These are phyloP conservation scores for Pangasianodon gigas DNA, from an alignment of 2,113 vertebrate species.

Conservation along the genomic window DNA sequence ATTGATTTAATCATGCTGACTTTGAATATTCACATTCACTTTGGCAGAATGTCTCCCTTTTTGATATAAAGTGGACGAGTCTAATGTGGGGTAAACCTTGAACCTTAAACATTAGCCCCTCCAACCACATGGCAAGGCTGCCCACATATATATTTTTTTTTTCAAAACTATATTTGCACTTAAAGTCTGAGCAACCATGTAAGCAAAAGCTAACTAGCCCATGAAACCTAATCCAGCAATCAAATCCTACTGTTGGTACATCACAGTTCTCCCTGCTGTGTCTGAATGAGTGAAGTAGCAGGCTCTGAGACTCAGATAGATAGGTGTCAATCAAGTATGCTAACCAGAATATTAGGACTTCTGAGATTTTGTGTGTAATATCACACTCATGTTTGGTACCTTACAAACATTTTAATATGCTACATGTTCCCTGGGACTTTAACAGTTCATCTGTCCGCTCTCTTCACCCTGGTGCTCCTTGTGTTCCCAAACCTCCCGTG, in stretches of 20 bases:
- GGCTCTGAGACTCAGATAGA: not conserved
- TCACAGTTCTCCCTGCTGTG: not conserved
- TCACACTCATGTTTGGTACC: not conserved
- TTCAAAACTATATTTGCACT: not conserved
- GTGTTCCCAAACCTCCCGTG: not conserved
- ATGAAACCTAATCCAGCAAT: not conserved
- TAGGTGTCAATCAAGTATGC: not conserved
- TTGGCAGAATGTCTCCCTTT: not conserved
- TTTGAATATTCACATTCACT: not conserved
- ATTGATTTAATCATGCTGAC: not conserved
- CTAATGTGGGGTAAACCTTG: not conserved
- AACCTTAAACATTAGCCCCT: not conserved
- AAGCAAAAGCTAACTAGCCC: not conserved
- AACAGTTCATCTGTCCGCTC: not conserved
- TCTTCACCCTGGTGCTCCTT: not conserved
- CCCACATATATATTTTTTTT: not conserved
- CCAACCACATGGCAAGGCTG: not conserved
- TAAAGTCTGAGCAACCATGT: not conserved
- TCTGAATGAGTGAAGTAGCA: not conserved
- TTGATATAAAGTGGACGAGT: not conserved
- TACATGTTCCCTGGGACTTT: constrained; percentile 7
- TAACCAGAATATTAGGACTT: not conserved
- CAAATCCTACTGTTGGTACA: not conserved
- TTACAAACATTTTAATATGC: not conserved
- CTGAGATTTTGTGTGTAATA: not conserved